These are phyloP conservation scores for Myiotriccus ornatus DNA, from an alignment of 2,797 vertebrate genomes.

Conservation along the genomic window DNA sequence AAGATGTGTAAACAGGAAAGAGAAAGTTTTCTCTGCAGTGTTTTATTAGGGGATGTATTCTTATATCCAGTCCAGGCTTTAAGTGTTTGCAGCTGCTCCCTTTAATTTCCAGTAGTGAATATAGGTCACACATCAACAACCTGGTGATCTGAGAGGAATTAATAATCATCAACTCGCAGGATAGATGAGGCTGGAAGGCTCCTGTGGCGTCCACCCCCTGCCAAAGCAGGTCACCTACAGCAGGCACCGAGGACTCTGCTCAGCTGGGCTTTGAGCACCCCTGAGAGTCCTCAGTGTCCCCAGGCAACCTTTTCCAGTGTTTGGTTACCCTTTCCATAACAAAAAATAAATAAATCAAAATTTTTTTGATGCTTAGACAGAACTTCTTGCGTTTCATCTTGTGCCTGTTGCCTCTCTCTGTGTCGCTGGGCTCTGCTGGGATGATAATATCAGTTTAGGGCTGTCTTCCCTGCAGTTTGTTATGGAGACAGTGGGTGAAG, in stretches of 20 bases:
- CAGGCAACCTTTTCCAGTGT: neutral
- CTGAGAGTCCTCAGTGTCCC: neutral
- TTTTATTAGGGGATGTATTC: neutral
- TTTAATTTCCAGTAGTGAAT: neutral
- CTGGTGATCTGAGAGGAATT: neutral
- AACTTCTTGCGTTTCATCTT: neutral
- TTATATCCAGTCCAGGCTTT: neutral
- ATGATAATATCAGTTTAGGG: neutral
- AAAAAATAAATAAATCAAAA: neutral
- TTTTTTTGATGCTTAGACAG: neutral
- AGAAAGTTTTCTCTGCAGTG: neutral
- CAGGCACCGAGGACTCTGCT: rapidly evolving
- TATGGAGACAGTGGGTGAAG: neutral
- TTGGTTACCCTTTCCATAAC: neutral
- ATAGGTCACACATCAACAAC: neutral
- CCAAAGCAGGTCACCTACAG: neutral
- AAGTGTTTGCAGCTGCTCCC: neutral
- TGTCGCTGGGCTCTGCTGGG: rapidly evolving
- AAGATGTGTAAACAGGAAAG: neutral
- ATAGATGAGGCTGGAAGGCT: neutral
- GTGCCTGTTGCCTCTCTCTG: neutral
- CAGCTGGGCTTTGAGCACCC: neutral
- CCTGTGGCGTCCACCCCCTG: neutral
- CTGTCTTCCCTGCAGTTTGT: neutral
- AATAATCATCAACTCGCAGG: neutral